Evolutionary conservation across 2,797 vertebrate species (phyloP).

Genomic region (Tauraco hartlaubi): DNA sequence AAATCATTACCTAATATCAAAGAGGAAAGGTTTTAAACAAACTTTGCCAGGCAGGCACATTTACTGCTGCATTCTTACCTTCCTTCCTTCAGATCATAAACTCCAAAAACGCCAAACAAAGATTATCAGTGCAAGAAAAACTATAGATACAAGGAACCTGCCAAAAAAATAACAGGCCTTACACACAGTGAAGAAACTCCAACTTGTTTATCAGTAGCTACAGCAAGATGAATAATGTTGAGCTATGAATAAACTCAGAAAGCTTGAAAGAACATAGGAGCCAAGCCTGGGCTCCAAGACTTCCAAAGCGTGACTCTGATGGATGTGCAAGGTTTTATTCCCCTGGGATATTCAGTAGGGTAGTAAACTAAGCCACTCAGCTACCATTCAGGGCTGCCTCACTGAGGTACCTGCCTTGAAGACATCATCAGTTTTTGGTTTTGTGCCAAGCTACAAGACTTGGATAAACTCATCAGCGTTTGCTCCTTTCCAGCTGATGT

Average conservation of each 20-base stretch:
- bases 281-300: neutral
- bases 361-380: neutral
- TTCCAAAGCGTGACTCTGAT: neutral
- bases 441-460: neutral
- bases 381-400: neutral
- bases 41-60: neutral
- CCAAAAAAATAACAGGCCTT: neutral
- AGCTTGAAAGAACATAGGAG: neutral
- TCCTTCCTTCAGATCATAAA: neutral
- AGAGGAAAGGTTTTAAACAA: neutral
- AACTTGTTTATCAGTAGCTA: neutral
- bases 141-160: neutral
- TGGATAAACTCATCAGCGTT: conserved; percentile 6
- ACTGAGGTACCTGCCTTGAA: neutral
- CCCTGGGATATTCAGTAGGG: neutral
- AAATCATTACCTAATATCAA: neutral
- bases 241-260: neutral
- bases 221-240: neutral
- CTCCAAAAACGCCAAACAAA: neutral
- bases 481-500: conserved; percentile 30
- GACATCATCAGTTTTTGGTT: conserved; percentile 19
- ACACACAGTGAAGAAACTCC: neutral
- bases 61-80: neutral
- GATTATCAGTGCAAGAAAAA: neutral
- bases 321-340: neutral